Evolutionary conservation across 2,888 invertebrate genomes (phyloP).

Genomic region (Hoplodrina blanda): DNA sequence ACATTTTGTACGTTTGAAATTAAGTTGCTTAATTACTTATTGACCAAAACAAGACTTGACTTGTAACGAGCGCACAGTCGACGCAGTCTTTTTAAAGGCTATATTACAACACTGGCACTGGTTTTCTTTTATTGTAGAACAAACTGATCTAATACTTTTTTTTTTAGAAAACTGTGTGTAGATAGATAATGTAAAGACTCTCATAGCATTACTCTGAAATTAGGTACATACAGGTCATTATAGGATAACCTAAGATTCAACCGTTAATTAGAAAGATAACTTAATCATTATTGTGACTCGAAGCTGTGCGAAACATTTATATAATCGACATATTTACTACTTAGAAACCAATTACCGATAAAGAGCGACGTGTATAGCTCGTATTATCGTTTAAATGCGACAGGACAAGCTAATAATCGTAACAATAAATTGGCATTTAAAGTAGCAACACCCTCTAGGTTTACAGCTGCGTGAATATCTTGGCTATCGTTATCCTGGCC

Average conservation of each 20-base stretch:
- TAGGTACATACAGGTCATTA: neutral
- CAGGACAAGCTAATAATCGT: constrained; percentile 33
- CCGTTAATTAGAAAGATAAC: constrained; percentile 21
- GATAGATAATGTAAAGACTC: neutral
- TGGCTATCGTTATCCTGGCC: constrained; percentile 15
- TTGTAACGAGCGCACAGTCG: too few relatives aligned
- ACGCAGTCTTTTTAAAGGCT: too few relatives aligned
- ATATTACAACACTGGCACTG: too few relatives aligned
- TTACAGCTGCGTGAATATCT: constrained; percentile 37
- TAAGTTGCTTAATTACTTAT: too few relatives aligned
- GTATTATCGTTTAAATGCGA: constrained; percentile 15
- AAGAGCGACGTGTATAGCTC: neutral
- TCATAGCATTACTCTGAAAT: neutral
- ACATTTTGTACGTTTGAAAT: too few relatives aligned
- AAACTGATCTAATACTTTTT: too few relatives aligned
- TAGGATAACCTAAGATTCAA: constrained; percentile 14
- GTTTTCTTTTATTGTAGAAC: too few relatives aligned
- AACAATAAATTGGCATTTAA: constrained; percentile 48
- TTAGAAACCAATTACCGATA: constrained; percentile 21
- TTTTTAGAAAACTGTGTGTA: neutral
- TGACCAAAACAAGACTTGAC: too few relatives aligned
- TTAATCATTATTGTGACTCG: constrained; percentile 23
- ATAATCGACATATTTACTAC: constrained; percentile 27
- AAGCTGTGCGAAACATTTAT: constrained; percentile 10
- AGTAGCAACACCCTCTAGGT: constrained; percentile 25